phyloP scores from a whole-genome alignment of 2,888 invertebrate species.

The Sycophila texana region DNA sequence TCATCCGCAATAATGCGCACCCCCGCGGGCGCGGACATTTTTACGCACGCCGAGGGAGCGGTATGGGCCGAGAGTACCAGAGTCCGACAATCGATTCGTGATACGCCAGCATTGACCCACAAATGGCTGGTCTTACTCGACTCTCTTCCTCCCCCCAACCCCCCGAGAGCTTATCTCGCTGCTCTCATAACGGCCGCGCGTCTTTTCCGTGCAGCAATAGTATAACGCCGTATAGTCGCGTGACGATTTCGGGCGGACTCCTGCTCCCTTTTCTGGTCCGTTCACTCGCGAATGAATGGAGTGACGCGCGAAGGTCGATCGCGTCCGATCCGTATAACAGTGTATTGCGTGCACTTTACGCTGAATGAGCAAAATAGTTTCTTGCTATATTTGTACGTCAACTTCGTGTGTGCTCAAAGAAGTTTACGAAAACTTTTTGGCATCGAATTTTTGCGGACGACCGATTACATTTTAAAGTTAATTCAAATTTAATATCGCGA shows the following conservation, averaged over 20 bases:
- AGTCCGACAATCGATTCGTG: slow-evolving; percentile 46
- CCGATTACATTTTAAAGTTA: no score
- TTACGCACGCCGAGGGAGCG: slow-evolving; percentile 2
- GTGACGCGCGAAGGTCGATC: not conserved
- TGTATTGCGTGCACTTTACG: no score
- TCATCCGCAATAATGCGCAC: not conserved
- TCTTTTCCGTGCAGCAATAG: not conserved
- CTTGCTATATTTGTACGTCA: no score
- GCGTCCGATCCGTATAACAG: no score
- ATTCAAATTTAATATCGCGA: no score
- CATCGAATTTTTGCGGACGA: not conserved
- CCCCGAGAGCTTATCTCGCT: not conserved
- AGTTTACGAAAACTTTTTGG: no score
- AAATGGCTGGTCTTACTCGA: slow-evolving; percentile 31
- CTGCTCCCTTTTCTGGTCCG: not conserved
- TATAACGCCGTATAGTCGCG: not conserved
- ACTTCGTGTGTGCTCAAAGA: no score
- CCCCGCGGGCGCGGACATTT: slow-evolving; percentile 1
- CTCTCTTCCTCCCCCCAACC: slow-evolving; percentile 16
- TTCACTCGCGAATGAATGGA: not conserved
- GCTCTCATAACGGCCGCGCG: not conserved
- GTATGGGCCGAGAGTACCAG: not conserved
- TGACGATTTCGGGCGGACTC: not conserved
- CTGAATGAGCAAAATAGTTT: no score
- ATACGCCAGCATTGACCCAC: slow-evolving; percentile 53